A percentile compares a stretch with the other conserved stretches of the same genome.
phyloP scores from a whole-genome alignment of 2,797 vertebrate genomes.

The Sorex maritimensis region DNA sequence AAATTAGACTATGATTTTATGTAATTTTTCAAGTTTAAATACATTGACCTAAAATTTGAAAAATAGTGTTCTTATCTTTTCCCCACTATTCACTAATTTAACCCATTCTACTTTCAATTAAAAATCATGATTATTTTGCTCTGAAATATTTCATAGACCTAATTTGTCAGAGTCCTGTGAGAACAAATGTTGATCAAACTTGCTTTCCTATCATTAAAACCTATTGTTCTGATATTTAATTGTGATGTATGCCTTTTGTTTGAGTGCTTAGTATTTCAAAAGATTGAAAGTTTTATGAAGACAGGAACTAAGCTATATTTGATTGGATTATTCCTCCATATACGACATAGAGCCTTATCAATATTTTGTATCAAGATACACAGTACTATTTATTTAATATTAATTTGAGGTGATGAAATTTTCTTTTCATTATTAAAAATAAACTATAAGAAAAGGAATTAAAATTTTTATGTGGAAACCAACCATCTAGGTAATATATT shows the following conservation, averaged over 20 bases:
- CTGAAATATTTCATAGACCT: constrained; percentile 38
- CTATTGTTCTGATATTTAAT: neutral
- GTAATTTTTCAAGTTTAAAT: constrained; percentile 30
- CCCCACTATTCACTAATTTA: neutral
- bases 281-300: constrained; percentile 38
- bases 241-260: neutral
- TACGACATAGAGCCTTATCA: neutral
- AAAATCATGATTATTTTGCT: neutral
- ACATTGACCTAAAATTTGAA: neutral
- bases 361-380: neutral
- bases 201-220: constrained; percentile 52
- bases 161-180: neutral
- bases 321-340: neutral
- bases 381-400: neutral
- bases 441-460: constrained; percentile 35
- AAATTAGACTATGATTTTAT: neutral
- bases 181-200: constrained; percentile 4
- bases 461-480: constrained; percentile 72
- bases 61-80: neutral
- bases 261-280: neutral
- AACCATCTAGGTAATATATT: constrained; percentile 81
- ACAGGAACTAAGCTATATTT: constrained; percentile 1
- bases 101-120: neutral
- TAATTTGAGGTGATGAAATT: neutral
- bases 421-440: constrained; percentile 60